Percentiles rank a stretch among this genome's conserved stretches.
phyloP scores from a whole-genome alignment of 1,140 invertebrate genomes.

The Oscheius sp. region DNA sequence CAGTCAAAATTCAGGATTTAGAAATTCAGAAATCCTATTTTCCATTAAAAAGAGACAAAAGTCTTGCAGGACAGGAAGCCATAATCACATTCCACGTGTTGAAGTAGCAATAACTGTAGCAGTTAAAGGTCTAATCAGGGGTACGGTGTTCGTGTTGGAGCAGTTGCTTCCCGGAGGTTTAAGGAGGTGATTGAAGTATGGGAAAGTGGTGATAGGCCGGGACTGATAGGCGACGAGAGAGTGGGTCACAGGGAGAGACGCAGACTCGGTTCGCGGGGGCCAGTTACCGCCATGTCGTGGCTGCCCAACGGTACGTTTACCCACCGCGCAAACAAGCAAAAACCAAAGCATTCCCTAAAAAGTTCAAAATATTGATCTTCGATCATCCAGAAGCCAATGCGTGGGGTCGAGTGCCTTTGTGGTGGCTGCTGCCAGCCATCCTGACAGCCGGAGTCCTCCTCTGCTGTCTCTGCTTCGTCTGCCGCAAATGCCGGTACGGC shows the following conservation, averaged over 20 bases:
- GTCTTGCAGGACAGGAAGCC: too few species aligned
- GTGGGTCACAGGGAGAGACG: background rate
- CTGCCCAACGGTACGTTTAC: constrained; percentile 6
- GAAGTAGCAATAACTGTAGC: too few species aligned
- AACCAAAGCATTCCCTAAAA: background rate
- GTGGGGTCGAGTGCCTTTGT: too few species aligned
- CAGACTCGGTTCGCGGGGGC: background rate
- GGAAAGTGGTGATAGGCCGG: background rate
- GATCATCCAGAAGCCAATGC: too few species aligned
- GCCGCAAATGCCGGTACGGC: background rate
- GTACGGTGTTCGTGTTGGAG: background rate
- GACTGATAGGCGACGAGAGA: constrained; percentile 1
- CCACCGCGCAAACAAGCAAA: background rate
- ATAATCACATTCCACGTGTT: too few species aligned
- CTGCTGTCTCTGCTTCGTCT: constrained; percentile 5
- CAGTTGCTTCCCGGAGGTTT: background rate
- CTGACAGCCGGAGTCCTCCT: constrained; percentile 16
- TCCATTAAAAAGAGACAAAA: too few species aligned
- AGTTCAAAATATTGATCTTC: too few species aligned
- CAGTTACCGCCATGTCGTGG: constrained; percentile 12
- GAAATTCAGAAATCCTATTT: too few species aligned
- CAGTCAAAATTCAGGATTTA: too few species aligned
- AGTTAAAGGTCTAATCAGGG: too few species aligned
- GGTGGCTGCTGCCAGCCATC: constrained; percentile 24
- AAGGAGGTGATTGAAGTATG: too few species aligned